Base-by-base conservation (phyloP, 2,888 invertebrate genomes). In the Griposia aprilina region DNA sequence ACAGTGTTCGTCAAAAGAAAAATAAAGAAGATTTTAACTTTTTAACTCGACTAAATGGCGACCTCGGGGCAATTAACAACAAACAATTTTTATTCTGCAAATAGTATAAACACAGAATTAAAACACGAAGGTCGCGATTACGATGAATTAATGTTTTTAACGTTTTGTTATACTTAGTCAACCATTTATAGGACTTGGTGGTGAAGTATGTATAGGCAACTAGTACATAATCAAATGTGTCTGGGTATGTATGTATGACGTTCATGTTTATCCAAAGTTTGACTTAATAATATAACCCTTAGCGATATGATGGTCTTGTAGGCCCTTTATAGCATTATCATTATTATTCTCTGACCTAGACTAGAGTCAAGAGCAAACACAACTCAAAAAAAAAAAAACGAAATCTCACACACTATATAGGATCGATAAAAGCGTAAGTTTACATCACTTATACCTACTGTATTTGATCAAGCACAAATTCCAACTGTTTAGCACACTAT, bases 1-100 rank as follows among this genome's bases (percentile, higher is more conserved):
- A 82, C 77, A 75, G 66, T 55, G 72, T 73, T 66, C 30, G 62
- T 84, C 62, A 72, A 86, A 71, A 60, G 60, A 78, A 77, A 77
- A 72, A 69, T 65, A 76, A 36, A 36, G 45, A 69, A 66, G 57
- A 82, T 69, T 77, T 85, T 11, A 82, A 84, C 68, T 72, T 71
- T 68, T 57, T 69, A 85, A 72, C 75, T 72, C 59, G 55, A 66
- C 62, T 68, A 76, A 85, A 76, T 60, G 63, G 50, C 23, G 63
- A 76, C 74, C 86, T 70, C 65, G 48, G 30, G 68, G 66, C 66
- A 63, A 81, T 82, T 68, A 78, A 36, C 74, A 74, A 59, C 13
- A 76, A 76, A 68, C 55, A 60, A 57, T 60, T 74, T 66, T 72
- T 66, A 74, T 76, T 63, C 30, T 74, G 67, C 71, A 20, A 81